Percentiles rank a stretch among this genome's conserved stretches.
Evolutionary conservation across 2,797 vertebrate genomes (phyloP).

Genomic region (Tenualosa ilisha): DNA sequence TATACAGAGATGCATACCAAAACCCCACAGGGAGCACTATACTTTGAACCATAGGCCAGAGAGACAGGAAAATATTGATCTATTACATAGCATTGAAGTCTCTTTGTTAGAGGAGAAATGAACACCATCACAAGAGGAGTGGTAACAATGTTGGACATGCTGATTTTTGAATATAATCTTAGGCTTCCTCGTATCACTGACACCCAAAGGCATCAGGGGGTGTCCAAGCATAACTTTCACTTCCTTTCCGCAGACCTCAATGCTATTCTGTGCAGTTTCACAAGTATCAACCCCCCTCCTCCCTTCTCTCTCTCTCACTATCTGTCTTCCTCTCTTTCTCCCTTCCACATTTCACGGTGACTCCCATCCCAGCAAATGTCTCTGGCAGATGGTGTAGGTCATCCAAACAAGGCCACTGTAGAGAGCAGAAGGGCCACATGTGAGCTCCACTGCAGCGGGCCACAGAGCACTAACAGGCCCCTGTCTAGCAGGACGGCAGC

Average conservation of each 20-base stretch:
- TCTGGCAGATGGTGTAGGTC: slow-evolving; percentile 25
- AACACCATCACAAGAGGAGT: background rate
- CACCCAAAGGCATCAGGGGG: background rate
- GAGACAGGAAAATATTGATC: background rate
- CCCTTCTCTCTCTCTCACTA: too few species aligned
- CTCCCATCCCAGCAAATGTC: background rate
- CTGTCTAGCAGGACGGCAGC: too few species aligned
- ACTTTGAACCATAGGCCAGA: background rate
- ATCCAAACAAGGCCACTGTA: background rate
- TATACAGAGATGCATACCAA: background rate
- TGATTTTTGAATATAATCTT: background rate
- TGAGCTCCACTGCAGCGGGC: slow-evolving; percentile 4
- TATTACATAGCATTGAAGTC: background rate
- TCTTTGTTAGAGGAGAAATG: background rate
- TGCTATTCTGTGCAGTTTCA: slow-evolving; percentile 14
- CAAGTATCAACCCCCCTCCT: background rate
- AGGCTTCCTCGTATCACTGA: background rate
- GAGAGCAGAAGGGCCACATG: background rate
- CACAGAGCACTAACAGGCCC: background rate
- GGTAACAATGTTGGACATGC: background rate
- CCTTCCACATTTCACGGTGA: background rate
- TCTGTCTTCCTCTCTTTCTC: background rate
- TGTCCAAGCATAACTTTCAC: slow-evolving; percentile 6
- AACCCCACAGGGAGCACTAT: background rate
- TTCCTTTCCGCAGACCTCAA: background rate